Evolutionary conservation across 2,113 vertebrate species (phyloP).

Genomic region (Geococcyx californianus): DNA sequence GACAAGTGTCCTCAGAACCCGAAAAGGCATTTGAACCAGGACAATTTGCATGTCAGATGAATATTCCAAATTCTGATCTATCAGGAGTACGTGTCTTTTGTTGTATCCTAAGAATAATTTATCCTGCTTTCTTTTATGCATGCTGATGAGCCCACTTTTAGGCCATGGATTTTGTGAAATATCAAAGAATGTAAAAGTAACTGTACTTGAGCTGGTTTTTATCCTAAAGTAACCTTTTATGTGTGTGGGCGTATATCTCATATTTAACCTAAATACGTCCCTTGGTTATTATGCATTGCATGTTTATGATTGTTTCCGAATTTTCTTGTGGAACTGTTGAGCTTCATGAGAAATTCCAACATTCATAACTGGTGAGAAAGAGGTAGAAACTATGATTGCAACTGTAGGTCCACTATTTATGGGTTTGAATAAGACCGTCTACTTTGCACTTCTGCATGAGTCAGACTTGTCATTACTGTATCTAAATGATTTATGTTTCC

Average conservation of each 20-base stretch:
- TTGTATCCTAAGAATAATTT: background rate
- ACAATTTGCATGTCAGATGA: background rate
- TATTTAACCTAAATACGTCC: background rate
- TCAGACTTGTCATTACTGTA: background rate
- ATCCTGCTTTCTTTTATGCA: background rate
- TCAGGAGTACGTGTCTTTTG: background rate
- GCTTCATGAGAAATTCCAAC: background rate
- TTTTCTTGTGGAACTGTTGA: background rate
- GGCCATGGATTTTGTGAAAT: background rate
- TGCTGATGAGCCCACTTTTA: background rate
- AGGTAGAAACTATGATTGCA: background rate
- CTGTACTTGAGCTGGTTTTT: background rate
- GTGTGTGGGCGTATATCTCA: too few relatives aligned
- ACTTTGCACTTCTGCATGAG: background rate
- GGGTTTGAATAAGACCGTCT: background rate
- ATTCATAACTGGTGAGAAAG: background rate
- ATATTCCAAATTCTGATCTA: background rate
- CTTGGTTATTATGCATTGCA: background rate
- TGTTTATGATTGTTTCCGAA: background rate
- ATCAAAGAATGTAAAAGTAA: background rate
- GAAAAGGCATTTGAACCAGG: background rate
- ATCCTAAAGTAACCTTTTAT: background rate
- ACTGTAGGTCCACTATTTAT: background rate
- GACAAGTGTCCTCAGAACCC: background rate
- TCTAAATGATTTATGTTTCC: background rate